These are phyloP conservation scores for Augochlora pura DNA, from an alignment of 1,140 invertebrate species.

Conservation along the genomic window DNA sequence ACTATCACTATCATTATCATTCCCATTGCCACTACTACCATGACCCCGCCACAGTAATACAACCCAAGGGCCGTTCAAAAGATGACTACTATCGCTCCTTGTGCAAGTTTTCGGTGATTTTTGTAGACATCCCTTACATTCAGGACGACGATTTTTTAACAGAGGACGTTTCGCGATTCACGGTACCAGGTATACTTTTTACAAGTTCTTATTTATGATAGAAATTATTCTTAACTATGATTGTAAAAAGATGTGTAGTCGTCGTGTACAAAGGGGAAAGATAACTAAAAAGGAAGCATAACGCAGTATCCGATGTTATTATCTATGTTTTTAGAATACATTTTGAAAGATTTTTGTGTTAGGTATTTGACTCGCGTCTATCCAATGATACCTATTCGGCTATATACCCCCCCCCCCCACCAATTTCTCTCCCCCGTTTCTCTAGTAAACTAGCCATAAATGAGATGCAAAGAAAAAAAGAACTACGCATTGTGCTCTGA, in stretches of 20 bases:
- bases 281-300: conserved; percentile 40
- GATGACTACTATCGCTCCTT: conserved; percentile 60
- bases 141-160: conserved; percentile 67
- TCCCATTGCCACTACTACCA: conserved; percentile 56
- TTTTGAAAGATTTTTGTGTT: conserved; percentile 57
- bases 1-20: conserved; percentile 59
- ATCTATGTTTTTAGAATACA: conserved; percentile 68
- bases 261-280: conserved; percentile 62
- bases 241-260: conserved; percentile 60
- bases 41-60: conserved; percentile 54
- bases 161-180: conserved; percentile 64
- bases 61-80: conserved; percentile 64
- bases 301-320: conserved; percentile 63
- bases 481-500: conserved; percentile 51
- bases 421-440: conserved; percentile 32
- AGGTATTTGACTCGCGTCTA: conserved; percentile 54
- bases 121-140: conserved; percentile 66
- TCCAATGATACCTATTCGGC: conserved; percentile 45
- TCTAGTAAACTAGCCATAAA: conserved; percentile 58
- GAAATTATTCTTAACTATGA: conserved; percentile 64
- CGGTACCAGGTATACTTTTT: conserved; percentile 74
- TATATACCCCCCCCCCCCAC: conserved; percentile 20
- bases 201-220: conserved; percentile 78
- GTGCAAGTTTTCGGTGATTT: conserved; percentile 68
- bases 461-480: conserved; percentile 39